Conservation (phyloP, 1,140 invertebrate species). For the Acyrthosiphon pisum region DNA sequence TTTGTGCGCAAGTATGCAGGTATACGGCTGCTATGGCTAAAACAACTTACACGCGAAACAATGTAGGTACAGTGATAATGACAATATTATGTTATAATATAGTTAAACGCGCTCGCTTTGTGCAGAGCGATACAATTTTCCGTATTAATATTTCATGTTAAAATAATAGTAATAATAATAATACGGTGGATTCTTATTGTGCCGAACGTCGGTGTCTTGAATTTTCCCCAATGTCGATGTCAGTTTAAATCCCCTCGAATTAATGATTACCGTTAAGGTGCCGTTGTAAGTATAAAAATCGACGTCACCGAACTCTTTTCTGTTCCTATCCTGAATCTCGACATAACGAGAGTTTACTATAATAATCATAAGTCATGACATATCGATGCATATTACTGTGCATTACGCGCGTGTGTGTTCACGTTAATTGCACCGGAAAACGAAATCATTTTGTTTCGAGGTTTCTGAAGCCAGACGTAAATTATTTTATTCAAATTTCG, state of each 20-base stretch:
- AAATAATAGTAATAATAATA: background rate
- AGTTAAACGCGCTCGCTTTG: background rate
- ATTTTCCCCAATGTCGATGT: too few relatives aligned
- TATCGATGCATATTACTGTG: background rate
- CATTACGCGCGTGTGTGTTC: background rate
- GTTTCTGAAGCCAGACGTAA: slow-evolving; percentile 24
- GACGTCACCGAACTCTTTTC: too few relatives aligned
- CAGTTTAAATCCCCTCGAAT: too few relatives aligned
- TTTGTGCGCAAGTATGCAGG: background rate
- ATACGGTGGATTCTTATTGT: too few relatives aligned
- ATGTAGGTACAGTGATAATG: background rate
- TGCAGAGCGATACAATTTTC: background rate
- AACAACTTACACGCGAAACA: background rate
- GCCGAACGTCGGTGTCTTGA: too few relatives aligned
- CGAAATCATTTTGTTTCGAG: background rate
- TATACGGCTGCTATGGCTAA: background rate
- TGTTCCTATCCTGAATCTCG: too few relatives aligned
- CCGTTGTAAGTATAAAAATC: too few relatives aligned
- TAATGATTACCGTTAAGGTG: too few relatives aligned
- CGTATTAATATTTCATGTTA: background rate
- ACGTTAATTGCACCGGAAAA: background rate
- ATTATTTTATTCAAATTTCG: slow-evolving; percentile 36
- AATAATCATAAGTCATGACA: too few relatives aligned
- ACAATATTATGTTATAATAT: too few relatives aligned
- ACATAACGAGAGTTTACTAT: too few relatives aligned